phyloP scores from a whole-genome alignment of 2,888 invertebrate species.

The Agrochola lychnidis region DNA sequence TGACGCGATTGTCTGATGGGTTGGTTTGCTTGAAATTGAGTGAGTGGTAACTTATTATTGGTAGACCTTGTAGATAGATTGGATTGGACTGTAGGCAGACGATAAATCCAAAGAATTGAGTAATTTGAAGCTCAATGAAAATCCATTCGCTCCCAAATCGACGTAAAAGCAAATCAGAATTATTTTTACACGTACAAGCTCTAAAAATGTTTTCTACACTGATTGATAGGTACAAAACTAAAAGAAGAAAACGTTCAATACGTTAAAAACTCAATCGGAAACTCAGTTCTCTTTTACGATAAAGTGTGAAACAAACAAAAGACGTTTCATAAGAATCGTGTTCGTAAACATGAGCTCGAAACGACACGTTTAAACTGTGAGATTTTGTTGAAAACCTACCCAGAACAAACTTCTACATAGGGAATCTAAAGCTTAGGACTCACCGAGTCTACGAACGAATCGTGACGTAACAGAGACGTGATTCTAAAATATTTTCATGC shows the following conservation, averaged over 20 bases:
- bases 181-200: neutral
- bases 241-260: conserved; percentile 9
- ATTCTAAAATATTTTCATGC: conserved; percentile 49
- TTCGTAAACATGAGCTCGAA: conserved; percentile 54
- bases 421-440: conserved; percentile 47
- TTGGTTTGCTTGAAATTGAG: conserved; percentile 16
- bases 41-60: conserved; percentile 36
- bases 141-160: neutral
- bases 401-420: conserved; percentile 44
- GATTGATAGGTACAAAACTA: neutral
- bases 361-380: conserved; percentile 50
- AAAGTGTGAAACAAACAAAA: conserved; percentile 52
- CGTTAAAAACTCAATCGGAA: conserved; percentile 37
- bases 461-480: conserved; percentile 47
- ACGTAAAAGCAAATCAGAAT: neutral
- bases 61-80: conserved; percentile 47
- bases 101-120: conserved; percentile 5
- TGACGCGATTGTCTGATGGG: conserved; percentile 37
- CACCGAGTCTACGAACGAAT: conserved; percentile 33
- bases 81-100: conserved; percentile 13
- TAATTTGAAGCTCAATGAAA: conserved; percentile 21
- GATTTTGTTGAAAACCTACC: conserved; percentile 38
- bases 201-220: neutral
- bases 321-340: conserved; percentile 35
- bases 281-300: conserved; percentile 33